A percentile compares a stretch with the other conserved stretches of the same genome.
Evolutionary conservation across 1,140 invertebrate genomes (phyloP).

Genomic region (Drosophila kohkoa): DNA sequence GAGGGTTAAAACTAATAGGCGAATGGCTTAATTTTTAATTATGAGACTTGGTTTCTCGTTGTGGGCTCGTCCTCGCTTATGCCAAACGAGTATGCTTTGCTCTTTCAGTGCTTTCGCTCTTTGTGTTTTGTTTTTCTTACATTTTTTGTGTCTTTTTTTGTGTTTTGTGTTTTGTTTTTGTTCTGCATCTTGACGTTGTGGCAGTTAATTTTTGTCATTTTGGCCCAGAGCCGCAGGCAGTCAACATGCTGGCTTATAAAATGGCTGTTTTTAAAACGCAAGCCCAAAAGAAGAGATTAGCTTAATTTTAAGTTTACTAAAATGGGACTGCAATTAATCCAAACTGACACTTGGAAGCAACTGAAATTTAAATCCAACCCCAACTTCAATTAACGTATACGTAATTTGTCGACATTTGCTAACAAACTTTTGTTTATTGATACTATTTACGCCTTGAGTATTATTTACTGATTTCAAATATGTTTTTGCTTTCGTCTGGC

Average conservation of each 20-base stretch:
- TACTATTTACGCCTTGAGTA: neutral
- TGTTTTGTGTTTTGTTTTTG: slow-evolving; percentile 35
- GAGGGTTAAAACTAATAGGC: slow-evolving; percentile 83
- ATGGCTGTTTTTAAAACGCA: slow-evolving; percentile 58
- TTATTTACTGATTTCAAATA: neutral
- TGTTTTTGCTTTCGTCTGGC: neutral
- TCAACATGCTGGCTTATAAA: slow-evolving; percentile 51
- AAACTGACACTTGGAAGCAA: neutral
- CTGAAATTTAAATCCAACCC: neutral
- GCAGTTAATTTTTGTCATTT: slow-evolving; percentile 72
- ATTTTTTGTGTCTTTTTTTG: slow-evolving; percentile 42
- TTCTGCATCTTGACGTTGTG: slow-evolving; percentile 54
- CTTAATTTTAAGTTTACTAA: slow-evolving; percentile 38
- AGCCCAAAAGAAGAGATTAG: slow-evolving; percentile 49
- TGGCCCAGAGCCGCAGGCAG: slow-evolving; percentile 60
- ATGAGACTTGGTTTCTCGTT: slow-evolving; percentile 74
- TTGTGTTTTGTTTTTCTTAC: slow-evolving; percentile 42
- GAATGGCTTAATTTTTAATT: slow-evolving; percentile 84
- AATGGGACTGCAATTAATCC: slow-evolving; percentile 22
- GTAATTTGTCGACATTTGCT: neutral
- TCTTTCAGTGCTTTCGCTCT: slow-evolving; percentile 12
- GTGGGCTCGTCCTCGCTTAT: slow-evolving; percentile 20
- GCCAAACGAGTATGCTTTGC: neutral
- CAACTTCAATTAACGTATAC: neutral
- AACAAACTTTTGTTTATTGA: too few relatives aligned